phyloP scores from a whole-genome alignment of 2,797 vertebrate species.

The Zalophus californianus region DNA sequence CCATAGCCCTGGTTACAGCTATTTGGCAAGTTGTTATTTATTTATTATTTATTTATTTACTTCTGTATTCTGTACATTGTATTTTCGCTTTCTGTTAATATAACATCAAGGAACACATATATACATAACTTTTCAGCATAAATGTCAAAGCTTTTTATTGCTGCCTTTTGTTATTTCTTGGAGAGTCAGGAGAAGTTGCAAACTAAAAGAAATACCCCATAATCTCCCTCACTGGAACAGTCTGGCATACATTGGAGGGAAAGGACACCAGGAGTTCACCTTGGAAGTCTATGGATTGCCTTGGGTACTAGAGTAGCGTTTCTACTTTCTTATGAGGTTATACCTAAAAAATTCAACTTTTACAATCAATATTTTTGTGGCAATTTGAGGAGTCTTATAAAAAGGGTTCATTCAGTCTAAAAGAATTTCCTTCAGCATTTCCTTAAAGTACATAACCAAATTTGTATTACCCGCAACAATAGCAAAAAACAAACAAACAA shows the following conservation, averaged over 20 bases:
- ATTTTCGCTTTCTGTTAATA: not conserved
- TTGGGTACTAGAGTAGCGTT: not conserved
- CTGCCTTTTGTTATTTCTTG: not conserved
- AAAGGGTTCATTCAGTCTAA: not conserved
- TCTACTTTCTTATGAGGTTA: not conserved
- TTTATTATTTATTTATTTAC: not conserved
- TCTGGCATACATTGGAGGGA: accelerated
- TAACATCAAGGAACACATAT: not conserved
- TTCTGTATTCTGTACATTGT: not conserved
- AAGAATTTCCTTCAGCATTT: not conserved
- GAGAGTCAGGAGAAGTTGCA: too few relatives aligned
- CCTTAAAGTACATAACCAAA: not conserved
- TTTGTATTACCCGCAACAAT: not conserved
- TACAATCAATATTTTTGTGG: not conserved
- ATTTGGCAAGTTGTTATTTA: not conserved
- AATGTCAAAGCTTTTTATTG: not conserved
- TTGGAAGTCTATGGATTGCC: not conserved
- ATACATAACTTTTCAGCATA: not conserved
- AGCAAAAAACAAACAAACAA: not conserved
- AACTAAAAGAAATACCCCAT: not conserved
- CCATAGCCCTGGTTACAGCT: not conserved
- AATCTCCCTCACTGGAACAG: not conserved
- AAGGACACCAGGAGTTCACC: not conserved
- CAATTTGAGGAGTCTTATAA: not conserved
- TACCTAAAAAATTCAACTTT: not conserved